Percentiles rank a stretch among this genome's conserved stretches.
These are phyloP conservation scores for Synergus japonicus DNA, from an alignment of 2,888 invertebrate genomes.

Conservation along the genomic window DNA sequence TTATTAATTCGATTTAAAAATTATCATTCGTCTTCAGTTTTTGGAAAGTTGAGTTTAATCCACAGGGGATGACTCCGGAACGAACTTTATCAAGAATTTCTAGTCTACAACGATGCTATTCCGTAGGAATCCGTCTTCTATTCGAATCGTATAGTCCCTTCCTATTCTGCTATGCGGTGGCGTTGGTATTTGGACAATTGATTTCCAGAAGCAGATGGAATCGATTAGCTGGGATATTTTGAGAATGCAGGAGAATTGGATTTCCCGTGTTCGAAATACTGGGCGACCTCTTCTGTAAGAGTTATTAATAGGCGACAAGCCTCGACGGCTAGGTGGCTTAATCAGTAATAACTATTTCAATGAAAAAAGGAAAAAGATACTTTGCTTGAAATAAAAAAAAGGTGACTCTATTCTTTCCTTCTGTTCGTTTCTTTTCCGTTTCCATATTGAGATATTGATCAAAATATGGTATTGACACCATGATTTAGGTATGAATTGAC, in stretches of 20 bases:
- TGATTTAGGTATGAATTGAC: neutral
- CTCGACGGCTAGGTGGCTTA: neutral
- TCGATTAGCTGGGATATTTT: slow-evolving; percentile 24
- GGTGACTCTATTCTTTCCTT: too few species aligned
- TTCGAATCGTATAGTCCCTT: slow-evolving; percentile 9
- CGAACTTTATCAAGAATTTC: slow-evolving; percentile 7
- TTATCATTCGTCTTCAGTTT: neutral
- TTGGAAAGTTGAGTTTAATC: neutral
- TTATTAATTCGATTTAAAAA: neutral
- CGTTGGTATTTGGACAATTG: slow-evolving; percentile 36
- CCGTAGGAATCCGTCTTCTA: slow-evolving; percentile 12
- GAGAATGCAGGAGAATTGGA: slow-evolving; percentile 32
- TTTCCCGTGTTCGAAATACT: slow-evolving; percentile 7
- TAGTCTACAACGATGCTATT: neutral
- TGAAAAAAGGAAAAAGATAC: too few species aligned
- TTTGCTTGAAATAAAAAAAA: too few species aligned
- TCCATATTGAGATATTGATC: neutral
- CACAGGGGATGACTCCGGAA: neutral
- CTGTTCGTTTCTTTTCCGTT: neutral
- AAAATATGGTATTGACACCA: neutral
- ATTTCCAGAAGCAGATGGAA: neutral
- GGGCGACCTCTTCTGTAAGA: slow-evolving; percentile 9
- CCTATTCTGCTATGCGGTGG: slow-evolving; percentile 22
- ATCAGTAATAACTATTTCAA: neutral
- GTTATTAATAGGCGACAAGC: neutral